A percentile compares a stretch with the other conserved stretches of the same genome.
Evolutionary conservation across 2,113 vertebrate genomes (phyloP).

Genomic region (Catharus fuscescens): DNA sequence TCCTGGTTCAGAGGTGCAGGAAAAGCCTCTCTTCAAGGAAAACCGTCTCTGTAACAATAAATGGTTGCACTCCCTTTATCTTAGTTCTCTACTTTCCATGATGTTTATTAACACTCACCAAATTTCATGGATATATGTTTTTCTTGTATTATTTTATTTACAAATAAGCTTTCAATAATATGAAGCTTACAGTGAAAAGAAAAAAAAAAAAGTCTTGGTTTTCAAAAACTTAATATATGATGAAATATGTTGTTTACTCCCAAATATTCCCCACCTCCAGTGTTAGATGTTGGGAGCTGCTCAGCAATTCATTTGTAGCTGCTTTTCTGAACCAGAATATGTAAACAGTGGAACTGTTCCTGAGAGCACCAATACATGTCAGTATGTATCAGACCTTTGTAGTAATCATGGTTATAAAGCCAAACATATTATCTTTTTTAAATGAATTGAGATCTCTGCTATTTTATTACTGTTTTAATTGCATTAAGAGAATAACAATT

Average conservation of each 20-base stretch:
- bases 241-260: not conserved
- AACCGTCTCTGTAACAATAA: not conserved
- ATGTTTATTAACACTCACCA: not conserved
- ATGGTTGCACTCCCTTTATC: not conserved
- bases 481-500: not conserved
- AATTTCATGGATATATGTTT: not conserved
- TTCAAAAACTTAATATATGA: not conserved
- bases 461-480: not conserved
- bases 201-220: not conserved
- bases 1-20: not conserved
- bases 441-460: not conserved
- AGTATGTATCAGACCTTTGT: not conserved
- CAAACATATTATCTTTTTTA: not conserved
- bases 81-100: not conserved
- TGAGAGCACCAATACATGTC: not conserved
- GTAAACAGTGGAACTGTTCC: not conserved
- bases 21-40: not conserved
- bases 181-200: not conserved
- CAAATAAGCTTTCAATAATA: not conserved
- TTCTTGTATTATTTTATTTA: not conserved
- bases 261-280: not conserved
- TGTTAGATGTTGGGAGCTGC: not conserved
- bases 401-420: not conserved
- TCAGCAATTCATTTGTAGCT: not conserved
- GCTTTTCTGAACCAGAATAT: not conserved